Base-by-base conservation (phyloP, 2,888 invertebrate genomes). In the Acleris sparsana region DNA sequence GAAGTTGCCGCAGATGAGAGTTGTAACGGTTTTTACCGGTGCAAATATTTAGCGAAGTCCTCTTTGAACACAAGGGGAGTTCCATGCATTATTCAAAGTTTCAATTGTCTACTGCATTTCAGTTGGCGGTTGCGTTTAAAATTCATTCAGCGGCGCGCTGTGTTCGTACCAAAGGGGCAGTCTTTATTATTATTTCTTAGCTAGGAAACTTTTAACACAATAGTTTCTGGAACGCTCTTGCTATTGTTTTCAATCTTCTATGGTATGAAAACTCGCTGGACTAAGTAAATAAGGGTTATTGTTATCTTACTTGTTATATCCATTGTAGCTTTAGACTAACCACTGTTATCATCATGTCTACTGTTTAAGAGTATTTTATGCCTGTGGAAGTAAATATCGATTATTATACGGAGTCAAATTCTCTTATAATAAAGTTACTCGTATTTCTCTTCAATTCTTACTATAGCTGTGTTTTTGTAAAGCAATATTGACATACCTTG, bases 21-120 rank as follows among this genome's bases (percentile, higher is more conserved):
- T 66, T 57, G 65, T 61, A 55, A 55, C 53, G 52, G 56, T 66
- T 66, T 65, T 66, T 66, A 62, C 66, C 46, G 20, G 17, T 53
- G 60, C 62, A 66, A 66, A 66, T 66, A 66, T 66, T 66, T 66
- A 62, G 56, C 61, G 33, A 51, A 62, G 66, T 53, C 66, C 66
- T 49, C 66, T 66, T 66, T 66, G 66, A 66, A 56, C 56, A 56
- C 63, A 51, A 56, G 65, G 55, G 52, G 48, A 57, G 52, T 57
- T 56, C 63, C 66, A 66, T 66, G 66, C 66, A 66, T 66, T 66
- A 66, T 66, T 66, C 66, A 66, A 18, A 62, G 62, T 61, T 52
- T 61, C 66, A 66, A 66, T 66, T 66, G 66, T 66, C 66, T 66
- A 66, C 66, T 66, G 66, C 66, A 66, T 66, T 62, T 66, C 61